Conservation (phyloP, 2,113 vertebrate species). For the Willisornis vidua region DNA sequence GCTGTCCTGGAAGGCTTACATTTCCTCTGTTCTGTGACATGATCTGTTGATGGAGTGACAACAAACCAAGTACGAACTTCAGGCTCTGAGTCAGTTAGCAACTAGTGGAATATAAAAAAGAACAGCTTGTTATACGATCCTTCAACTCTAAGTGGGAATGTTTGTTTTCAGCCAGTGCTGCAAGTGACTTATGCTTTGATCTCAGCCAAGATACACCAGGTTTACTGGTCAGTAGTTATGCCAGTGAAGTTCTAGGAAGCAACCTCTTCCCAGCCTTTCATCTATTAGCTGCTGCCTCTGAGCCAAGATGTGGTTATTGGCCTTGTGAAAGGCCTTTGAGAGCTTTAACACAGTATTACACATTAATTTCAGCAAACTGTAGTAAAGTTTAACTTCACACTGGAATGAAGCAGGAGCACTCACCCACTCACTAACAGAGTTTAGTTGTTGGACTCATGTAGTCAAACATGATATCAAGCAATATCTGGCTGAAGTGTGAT, state of each 20-base stretch:
- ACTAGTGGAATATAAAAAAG: not conserved
- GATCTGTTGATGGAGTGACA: not conserved
- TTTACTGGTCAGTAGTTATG: not conserved
- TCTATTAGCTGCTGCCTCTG: not conserved
- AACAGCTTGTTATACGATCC: not conserved
- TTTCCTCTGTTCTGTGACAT: rapidly evolving
- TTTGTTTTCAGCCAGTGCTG: not conserved
- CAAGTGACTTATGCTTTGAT: not conserved
- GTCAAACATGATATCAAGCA: not conserved
- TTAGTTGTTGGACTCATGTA: not conserved
- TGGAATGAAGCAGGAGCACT: not conserved
- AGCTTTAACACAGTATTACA: not conserved
- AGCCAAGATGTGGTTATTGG: not conserved
- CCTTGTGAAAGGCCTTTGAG: not conserved
- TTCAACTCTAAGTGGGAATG: not conserved
- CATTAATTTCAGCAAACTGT: not conserved
- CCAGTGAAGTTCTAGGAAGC: not conserved
- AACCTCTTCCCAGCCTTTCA: not conserved
- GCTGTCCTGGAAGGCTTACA: not conserved
- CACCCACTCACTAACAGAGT: not conserved
- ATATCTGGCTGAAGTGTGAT: not conserved
- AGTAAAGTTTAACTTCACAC: not conserved
- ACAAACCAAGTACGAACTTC: not conserved
- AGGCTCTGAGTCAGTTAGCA: not conserved
- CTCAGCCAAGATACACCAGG: not conserved